phyloP scores from a whole-genome alignment of 2,797 vertebrate species.

The Siniperca undulata region DNA sequence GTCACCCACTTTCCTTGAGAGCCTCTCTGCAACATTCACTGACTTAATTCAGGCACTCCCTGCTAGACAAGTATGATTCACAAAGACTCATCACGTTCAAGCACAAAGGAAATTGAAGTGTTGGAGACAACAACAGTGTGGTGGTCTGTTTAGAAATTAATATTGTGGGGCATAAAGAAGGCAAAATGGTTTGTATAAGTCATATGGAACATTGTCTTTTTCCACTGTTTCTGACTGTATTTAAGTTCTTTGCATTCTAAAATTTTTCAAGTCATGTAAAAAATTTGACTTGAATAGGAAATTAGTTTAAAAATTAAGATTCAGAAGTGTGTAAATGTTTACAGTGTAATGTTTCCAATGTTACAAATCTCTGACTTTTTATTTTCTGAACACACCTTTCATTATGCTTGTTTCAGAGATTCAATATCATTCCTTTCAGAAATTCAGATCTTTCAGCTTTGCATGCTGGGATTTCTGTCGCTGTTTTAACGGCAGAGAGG shows the following conservation, averaged over 20 bases:
- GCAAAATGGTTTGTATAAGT: not conserved
- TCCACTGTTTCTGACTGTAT: not conserved
- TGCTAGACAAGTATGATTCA: slow-evolving; percentile 53
- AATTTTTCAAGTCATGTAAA: not conserved
- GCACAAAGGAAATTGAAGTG: not conserved
- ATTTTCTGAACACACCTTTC: too few relatives aligned
- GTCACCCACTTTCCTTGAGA: slow-evolving; percentile 54
- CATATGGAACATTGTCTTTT: not conserved
- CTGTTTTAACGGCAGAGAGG: not conserved
- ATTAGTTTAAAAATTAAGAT: too few relatives aligned
- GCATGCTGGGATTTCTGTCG: not conserved
- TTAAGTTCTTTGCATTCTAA: not conserved
- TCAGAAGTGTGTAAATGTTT: not conserved
- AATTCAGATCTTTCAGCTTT: not conserved
- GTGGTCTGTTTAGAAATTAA: not conserved
- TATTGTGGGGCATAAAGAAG: not conserved
- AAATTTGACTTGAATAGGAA: too few relatives aligned
- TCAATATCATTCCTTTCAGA: not conserved
- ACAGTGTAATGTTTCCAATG: too few relatives aligned
- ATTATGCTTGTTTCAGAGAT: not conserved
- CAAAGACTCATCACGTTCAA: slow-evolving; percentile 23
- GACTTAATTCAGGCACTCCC: slow-evolving; percentile 48
- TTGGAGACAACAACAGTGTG: not conserved
- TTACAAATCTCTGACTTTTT: too few relatives aligned
- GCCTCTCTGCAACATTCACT: slow-evolving; percentile 26